Conservation (phyloP, 1,140 invertebrate genomes). For the Sycophaga agraensis region DNA sequence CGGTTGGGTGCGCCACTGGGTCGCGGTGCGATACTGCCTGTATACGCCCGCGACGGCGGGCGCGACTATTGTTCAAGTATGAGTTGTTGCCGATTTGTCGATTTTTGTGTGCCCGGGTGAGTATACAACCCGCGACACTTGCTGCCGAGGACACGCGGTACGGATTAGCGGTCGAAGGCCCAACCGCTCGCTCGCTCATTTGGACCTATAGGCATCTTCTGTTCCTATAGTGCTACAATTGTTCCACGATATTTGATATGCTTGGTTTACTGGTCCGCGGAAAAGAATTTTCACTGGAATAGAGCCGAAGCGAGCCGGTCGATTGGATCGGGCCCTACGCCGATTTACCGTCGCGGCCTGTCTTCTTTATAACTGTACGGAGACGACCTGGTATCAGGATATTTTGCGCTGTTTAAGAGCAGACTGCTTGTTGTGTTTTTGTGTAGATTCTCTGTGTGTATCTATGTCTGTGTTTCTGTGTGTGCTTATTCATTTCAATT, state of each 20-base stretch:
- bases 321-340: constrained; percentile 9
- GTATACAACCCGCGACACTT: constrained; percentile 50
- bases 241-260: constrained; percentile 10
- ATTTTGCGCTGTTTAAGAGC: constrained; percentile 37
- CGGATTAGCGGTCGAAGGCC: not conserved
- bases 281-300: not conserved
- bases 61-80: constrained; percentile 13
- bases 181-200: constrained; percentile 3
- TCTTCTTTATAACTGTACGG: constrained; percentile 47
- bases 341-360: constrained; percentile 12
- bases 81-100: constrained; percentile 41
- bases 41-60: not conserved
- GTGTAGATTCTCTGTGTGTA: constrained; percentile 15
- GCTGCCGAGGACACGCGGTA: constrained; percentile 10
- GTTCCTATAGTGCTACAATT: no score
- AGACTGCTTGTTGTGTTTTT: constrained; percentile 39
- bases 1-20: not conserved
- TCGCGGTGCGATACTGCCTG: not conserved
- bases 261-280: constrained; percentile 9
- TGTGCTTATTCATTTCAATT: not conserved
- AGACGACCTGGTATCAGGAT: constrained; percentile 56
- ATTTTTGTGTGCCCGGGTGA: constrained; percentile 40
- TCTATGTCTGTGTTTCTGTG: constrained; percentile 1
- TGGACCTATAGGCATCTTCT: no score
- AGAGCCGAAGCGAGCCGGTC: no score